Evolutionary conservation across 1,140 invertebrate genomes (phyloP).

Genomic region (Zaprionus capensis): DNA sequence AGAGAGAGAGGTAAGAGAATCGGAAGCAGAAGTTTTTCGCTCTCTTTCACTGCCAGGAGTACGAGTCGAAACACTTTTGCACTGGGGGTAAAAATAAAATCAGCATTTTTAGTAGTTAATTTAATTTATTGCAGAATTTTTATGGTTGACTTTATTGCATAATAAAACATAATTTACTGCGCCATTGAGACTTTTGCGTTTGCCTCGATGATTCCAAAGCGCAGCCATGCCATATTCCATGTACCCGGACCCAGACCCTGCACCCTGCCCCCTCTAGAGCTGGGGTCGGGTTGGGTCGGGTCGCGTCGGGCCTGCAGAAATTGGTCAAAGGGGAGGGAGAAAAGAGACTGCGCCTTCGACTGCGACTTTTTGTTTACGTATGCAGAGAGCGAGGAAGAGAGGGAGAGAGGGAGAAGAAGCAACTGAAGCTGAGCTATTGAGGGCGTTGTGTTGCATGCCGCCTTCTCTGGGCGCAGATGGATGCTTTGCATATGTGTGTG

Average conservation of each 20-base stretch:
- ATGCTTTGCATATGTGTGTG: conserved; percentile 13
- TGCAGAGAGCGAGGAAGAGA: neutral
- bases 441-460: conserved; percentile 21
- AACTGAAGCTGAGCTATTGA: neutral
- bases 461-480: conserved; percentile 9
- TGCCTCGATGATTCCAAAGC: conserved; percentile 80
- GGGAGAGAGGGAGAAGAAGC: neutral
- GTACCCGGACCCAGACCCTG: conserved; percentile 13
- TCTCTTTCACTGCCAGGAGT: conserved; percentile 1
- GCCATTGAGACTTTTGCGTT: conserved; percentile 84
- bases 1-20: neutral
- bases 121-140: conserved; percentile 84
- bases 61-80: conserved; percentile 43
- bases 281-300: neutral
- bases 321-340: conserved; percentile 21
- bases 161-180: conserved; percentile 85
- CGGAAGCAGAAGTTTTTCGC: conserved; percentile 5
- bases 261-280: neutral
- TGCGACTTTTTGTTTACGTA: conserved; percentile 44
- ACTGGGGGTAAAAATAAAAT: conserved; percentile 77
- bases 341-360: conserved; percentile 38
- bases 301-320: conserved; percentile 25
- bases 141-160: conserved; percentile 85
- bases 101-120: conserved; percentile 84
- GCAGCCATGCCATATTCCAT: conserved; percentile 31